Base-by-base conservation (phyloP, 2,113 vertebrate genomes). In the Eubucco bourcierii region DNA sequence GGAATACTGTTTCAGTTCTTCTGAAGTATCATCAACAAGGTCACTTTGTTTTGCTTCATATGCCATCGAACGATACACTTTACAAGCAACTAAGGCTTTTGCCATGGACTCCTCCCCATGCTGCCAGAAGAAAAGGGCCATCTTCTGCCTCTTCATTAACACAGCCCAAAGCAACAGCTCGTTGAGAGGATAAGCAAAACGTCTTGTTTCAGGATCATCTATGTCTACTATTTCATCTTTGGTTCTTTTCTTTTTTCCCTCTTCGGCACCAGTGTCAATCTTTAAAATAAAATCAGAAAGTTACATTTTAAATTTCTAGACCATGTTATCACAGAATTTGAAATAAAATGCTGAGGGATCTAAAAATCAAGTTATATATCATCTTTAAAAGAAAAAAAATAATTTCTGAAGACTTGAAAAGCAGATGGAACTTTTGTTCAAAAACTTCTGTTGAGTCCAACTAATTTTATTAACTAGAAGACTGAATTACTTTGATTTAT, bases 41-140 rank as follows among this genome's bases (percentile, higher is more conserved):
- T 99, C 99, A 90, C 99, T 99, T 96, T 99, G 99, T 93, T 99
- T 99, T 72, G 99, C 98, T 97, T 99, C 99, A 37, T 99, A 99
- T 4, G 98, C 98, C 99, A 99, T 99, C 6, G 99, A 99, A 25
- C 99, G 98, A 95, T 99, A 99, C 15, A 99, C 98, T 90, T 99
- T 99, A 95, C 99, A 99, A 77, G 99, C 99, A 93, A 99, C 99
- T 93, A 99, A 96, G 3, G 99, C 99, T 96, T 99, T 99, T 6
- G 99, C 99, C 99, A 99, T 99, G 95, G 99, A 99, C 96, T 99
- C 99, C 95, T 99, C 99, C 2, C 99, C 99, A 8, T 99, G 99
- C 95, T 99, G 99, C 99, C 99, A 99, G 96, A 99, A 99, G 96
- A 99, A 99, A 17, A 99, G 98, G 1, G 99, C 98, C 99, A 99